Base-by-base conservation (phyloP, 2,113 vertebrate genomes). In the Prolemur simus region DNA sequence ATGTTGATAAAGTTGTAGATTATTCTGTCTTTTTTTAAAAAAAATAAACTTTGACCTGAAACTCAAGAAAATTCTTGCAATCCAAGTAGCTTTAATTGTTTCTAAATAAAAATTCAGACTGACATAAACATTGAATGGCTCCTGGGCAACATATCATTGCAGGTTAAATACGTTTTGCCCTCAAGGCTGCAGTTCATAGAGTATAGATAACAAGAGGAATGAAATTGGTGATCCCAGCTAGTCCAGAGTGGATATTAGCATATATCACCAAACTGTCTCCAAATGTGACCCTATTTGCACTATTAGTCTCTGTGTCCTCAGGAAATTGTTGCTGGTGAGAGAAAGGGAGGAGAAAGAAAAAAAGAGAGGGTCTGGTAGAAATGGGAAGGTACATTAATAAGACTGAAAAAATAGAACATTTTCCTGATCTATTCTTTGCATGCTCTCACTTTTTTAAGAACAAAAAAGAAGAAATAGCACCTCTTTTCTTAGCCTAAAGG, bases 51-150 rank as follows among this genome's bases (percentile, higher is more conserved):
- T 89, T 94, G 82, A 95, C 64, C 89, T 7, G 87, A 49, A 69
- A 89, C 66, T 89, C 17, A 89, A 14, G 45, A 64, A 47, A 87
- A 87, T 94, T 76, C 34, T 49, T 60, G 87, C 96, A 96, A 96
- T 85, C 74, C 96, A 95, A 23, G 39, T 88, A 45, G 0, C 9
- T 91, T 97, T 97, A 90, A 94, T 98, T 98, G 68, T 97, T 94
- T 96, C 77, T 88, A 93, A 98, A 97, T 93, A 85, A 98, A 98
- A 96, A 97, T 74, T 82, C 63, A 29, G 88, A 92, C 32, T 74
- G 37, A 74, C 54, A 97, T 83, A 94, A 92, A 96, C 74, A 93
- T 54, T 64, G 34, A 87, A 95, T 96, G 89, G 94, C 63, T 93
- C 45, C 95, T 91, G 91, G 94, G 39, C 85, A 95, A 77, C 77